Evolutionary conservation across 2,113 vertebrate genomes (phyloP), one percentile per base, ranked within the genome.

Genomic region (Hemiprocne comata): DNA sequence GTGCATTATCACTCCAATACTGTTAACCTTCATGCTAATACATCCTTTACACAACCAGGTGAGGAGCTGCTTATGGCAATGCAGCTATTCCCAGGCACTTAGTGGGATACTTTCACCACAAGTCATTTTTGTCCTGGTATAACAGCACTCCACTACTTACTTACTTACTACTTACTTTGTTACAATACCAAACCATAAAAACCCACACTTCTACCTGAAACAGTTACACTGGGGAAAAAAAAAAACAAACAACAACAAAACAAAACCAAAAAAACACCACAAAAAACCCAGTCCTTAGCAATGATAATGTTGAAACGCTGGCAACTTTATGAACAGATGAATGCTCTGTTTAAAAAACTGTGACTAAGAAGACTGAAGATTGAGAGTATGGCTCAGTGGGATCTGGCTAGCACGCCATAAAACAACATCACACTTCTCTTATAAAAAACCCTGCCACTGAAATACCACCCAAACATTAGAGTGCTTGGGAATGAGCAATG

Each of bases 361-460:
- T 95, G 91, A 97, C 87, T 93, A 85, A 95, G 94, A 12, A 24
- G 82, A 40, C 85, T 90, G 89, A 80, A 60, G 87, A 71, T 23
- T 58, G 78, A 88, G 87, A 95, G 93, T 88, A 82, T 61, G 81
- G 91, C 92, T 96, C 94, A 85, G 85, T 94, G 85, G 93, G 93
- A 96, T 95, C 90, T 94, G 95, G 96, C 96, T 96, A 90, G 85
- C 95, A 95, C 91, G 85, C 94, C 90, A 83, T 66, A 60, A 93
- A 95, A 94, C 94, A 94, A 71, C 82, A 95, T 96, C 90, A 95
- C 93, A 95, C 94, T 96, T 96, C 60, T 82, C 85, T 95, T 74
- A 67, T 74, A 85, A n/a, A 95, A 95, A 96, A 85, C 57, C 90
- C 82, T 91, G 89, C 93, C 93, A 87, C 89, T 4, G 64, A 95